Base-by-base conservation (phyloP, 2,113 vertebrate genomes). In the Mandrillus leucophaeus region DNA sequence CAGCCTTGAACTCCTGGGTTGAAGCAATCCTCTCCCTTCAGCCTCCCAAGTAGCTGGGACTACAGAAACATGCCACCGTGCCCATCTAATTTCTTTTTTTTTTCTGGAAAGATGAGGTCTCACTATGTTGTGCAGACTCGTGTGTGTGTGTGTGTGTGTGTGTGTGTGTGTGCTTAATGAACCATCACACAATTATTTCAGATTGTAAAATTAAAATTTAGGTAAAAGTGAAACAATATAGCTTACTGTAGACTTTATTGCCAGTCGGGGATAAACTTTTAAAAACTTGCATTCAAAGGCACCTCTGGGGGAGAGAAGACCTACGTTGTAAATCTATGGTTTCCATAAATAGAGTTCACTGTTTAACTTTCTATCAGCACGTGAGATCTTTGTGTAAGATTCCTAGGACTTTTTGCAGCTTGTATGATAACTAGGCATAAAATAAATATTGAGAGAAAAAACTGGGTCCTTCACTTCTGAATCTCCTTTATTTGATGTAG, bases 401-500 rank as follows among this genome's bases (percentile, higher is more conserved):
- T 70, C 89, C 48, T 18, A n/a, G 75, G 83, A 61, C 61, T 83
- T 93, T 93, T 89, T 79, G 55, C 45, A 87, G 9, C 35, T 89
- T 5, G 0, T 90, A 17, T 93, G 45, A 73, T 96, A 90, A 64
- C 55, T 40, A 81, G 32, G 89, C 52, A 92, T 92, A 48, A 76
- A 94, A 92, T 79, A 95, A 81, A 27, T 80, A 89, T 93, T 10
- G 57, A 92, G 89, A 88, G n/a, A 68, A 68, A 52, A 81, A 87
- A 61, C 7, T 59, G 50, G 78, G 43, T 48, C 55, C 23, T 87
- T 91, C 82, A 86, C 43, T 95, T 96, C 45, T 83, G 79, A 79
- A 91, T 97, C 95, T 83, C 16, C 75, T 86, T 94, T 89, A 97
- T 96, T 95, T 97, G 94, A 96, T 90, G 70, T 88, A 78, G 64